phyloP scores from a whole-genome alignment of 2,888 invertebrate species.

The Metellina segmentata region DNA sequence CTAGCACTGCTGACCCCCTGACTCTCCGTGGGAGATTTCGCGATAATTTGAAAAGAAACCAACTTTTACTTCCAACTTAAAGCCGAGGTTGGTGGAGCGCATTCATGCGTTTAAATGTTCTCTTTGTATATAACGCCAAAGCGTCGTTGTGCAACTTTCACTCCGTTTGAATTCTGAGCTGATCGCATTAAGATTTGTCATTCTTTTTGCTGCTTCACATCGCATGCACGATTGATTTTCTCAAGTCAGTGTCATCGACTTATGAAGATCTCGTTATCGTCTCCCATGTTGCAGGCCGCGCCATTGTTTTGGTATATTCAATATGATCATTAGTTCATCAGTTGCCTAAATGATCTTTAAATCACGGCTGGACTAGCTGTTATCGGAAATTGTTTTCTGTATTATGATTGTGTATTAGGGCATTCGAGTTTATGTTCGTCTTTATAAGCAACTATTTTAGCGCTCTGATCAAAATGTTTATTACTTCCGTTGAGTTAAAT shows the following conservation, averaged over 20 bases:
- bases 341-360: constrained; percentile 10
- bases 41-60: background rate
- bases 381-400: constrained; percentile 21
- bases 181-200: constrained; percentile 26
- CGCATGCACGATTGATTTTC: constrained; percentile 53
- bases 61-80: background rate
- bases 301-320: constrained; percentile 18
- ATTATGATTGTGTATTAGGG: background rate
- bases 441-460: background rate
- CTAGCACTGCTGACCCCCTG: background rate
- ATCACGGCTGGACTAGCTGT: background rate
- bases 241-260: constrained; percentile 42
- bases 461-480: background rate
- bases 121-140: background rate
- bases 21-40: background rate
- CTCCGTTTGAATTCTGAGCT: constrained; percentile 26
- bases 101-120: constrained; percentile 12
- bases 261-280: constrained; percentile 17
- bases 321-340: constrained; percentile 18
- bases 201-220: constrained; percentile 19
- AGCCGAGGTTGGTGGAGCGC: background rate
- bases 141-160: constrained; percentile 29
- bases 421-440: background rate
- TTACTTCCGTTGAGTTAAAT: background rate
- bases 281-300: background rate